A percentile compares a stretch with the other conserved stretches of the same genome.
phyloP scores from a whole-genome alignment of 1,140 invertebrate genomes.

The Metopolophium dirhodum region DNA sequence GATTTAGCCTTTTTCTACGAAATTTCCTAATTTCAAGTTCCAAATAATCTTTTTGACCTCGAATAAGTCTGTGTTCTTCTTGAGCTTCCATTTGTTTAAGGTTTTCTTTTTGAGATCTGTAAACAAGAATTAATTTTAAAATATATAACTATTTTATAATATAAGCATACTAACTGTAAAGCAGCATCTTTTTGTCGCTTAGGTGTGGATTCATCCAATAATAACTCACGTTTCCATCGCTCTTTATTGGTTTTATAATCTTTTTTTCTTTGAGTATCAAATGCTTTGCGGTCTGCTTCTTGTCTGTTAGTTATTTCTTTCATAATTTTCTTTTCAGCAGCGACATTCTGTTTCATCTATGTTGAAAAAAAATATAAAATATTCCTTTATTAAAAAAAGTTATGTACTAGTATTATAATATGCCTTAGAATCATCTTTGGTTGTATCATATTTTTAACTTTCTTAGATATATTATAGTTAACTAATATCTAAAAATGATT shows the following conservation, averaged over 20 bases:
- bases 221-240: constrained; percentile 91
- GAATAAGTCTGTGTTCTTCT: constrained; percentile 84
- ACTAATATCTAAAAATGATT: no score
- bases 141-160: neutral
- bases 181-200: constrained; percentile 91
- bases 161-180: constrained; percentile 71
- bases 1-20: constrained; percentile 85
- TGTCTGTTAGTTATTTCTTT: constrained; percentile 91
- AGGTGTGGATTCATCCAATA: constrained; percentile 88
- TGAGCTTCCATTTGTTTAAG: constrained; percentile 89
- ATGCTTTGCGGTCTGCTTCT: constrained; percentile 87
- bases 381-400: no score
- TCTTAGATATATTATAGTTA: no score
- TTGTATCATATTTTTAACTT: no score
- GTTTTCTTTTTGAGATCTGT: constrained; percentile 84
- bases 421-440: no score
- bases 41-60: constrained; percentile 88
- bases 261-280: constrained; percentile 91
- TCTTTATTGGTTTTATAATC: constrained; percentile 99
- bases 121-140: constrained; percentile 15
- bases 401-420: no score
- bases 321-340: constrained; percentile 88
- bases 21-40: constrained; percentile 93
- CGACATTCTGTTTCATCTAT: constrained; percentile 81
- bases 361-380: constrained; percentile 43